These are phyloP conservation scores for Collichthys lucidus DNA, from an alignment of 2,113 vertebrate genomes.

Conservation along the genomic window DNA sequence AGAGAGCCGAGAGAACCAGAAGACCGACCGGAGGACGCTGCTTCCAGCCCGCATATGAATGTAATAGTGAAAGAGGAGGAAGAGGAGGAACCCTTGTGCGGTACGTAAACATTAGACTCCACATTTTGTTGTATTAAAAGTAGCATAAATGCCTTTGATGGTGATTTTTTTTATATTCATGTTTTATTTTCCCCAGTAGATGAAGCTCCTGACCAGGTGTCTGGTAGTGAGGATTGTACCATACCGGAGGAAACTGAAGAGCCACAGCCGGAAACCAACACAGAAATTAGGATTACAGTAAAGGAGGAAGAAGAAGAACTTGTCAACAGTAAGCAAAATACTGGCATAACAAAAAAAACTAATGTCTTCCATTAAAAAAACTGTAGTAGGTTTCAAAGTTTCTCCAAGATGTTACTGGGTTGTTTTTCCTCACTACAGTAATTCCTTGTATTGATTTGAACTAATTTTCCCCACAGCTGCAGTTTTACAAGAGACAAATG, in stretches of 20 bases:
- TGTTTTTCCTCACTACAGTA: background rate
- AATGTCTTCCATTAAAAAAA: background rate
- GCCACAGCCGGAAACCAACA: constrained; percentile 44
- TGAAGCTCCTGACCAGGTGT: constrained; percentile 35
- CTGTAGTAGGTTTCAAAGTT: background rate
- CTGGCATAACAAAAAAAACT: too few relatives aligned
- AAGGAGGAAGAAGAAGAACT: constrained; percentile 74
- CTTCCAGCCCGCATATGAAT: constrained; percentile 66
- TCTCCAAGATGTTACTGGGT: background rate
- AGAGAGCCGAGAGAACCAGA: background rate
- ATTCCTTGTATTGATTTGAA: background rate
- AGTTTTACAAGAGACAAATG: background rate
- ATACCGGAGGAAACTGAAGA: constrained; percentile 31
- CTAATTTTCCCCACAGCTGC: background rate
- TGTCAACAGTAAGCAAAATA: constrained; percentile 60
- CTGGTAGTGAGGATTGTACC: constrained; percentile 34
- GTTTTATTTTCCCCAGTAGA: constrained; percentile 29
- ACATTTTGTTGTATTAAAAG: background rate
- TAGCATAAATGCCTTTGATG: background rate
- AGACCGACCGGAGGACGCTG: background rate
- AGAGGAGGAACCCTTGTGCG: constrained; percentile 73
- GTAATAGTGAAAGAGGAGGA: constrained; percentile 78
- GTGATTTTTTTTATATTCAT: background rate
- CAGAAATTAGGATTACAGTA: constrained; percentile 65
- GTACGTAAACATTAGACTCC: constrained; percentile 44